Evolutionary conservation across 2,888 invertebrate species (phyloP).

Genomic region (Eucriotettix oculatus): DNA sequence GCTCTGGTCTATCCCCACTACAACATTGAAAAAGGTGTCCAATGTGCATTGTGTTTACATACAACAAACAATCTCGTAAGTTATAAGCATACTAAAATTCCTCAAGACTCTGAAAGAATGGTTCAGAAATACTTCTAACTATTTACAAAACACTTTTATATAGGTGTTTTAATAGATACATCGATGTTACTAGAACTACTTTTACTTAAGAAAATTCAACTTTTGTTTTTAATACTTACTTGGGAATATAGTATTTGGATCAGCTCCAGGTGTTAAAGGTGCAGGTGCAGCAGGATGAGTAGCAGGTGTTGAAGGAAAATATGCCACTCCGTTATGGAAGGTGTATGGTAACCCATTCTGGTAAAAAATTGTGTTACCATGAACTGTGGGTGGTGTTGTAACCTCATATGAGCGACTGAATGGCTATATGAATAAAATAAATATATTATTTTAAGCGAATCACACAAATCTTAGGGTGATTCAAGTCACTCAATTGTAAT

Average conservation of each 20-base stretch:
- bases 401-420: constrained; percentile 35
- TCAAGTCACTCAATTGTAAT: neutral
- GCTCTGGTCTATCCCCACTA: too few relatives aligned
- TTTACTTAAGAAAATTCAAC: too few relatives aligned
- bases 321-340: constrained; percentile 28
- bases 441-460: neutral
- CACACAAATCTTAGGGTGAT: neutral
- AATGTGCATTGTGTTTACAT: too few relatives aligned
- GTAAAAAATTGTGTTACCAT: constrained; percentile 31
- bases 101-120: too few relatives aligned
- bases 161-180: too few relatives aligned
- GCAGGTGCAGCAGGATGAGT: neutral
- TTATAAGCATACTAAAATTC: too few relatives aligned
- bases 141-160: too few relatives aligned
- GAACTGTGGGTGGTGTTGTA: constrained; percentile 32
- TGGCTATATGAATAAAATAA: constrained; percentile 17
- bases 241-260: constrained; percentile 2
- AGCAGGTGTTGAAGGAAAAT: constrained; percentile 17
- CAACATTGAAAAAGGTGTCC: too few relatives aligned
- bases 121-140: too few relatives aligned
- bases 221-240: neutral
- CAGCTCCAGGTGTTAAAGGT: neutral
- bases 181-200: too few relatives aligned
- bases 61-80: too few relatives aligned
- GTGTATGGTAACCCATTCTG: constrained; percentile 32